A percentile compares a stretch with the other conserved stretches of the same genome.
These are phyloP conservation scores for Strigamia maritima DNA, from an alignment of 2,888 invertebrate species.

Conservation along the genomic window DNA sequence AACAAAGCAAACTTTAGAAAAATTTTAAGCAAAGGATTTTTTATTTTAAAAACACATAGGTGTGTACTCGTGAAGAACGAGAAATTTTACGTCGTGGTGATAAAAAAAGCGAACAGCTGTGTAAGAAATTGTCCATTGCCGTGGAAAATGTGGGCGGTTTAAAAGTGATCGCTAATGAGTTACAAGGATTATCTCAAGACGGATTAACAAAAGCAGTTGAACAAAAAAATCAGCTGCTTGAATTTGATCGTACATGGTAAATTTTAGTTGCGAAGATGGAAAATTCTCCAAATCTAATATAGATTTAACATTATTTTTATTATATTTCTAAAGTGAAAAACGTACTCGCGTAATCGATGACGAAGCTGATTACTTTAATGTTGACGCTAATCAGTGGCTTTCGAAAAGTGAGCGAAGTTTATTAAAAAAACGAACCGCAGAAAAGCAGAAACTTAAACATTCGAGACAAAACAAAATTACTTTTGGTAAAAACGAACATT, in stretches of 20 bases:
- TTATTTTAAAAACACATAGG: conserved; percentile 54
- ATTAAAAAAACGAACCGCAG: conserved; percentile 65
- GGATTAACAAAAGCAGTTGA: conserved; percentile 70
- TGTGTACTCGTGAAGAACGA: conserved; percentile 70
- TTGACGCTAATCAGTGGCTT: conserved; percentile 77
- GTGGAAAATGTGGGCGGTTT: conserved; percentile 20
- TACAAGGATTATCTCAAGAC: conserved; percentile 43
- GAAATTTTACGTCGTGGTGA: conserved; percentile 64
- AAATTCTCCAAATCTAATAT: not conserved
- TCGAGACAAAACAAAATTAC: conserved; percentile 68
- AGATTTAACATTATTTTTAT: conserved; percentile 38
- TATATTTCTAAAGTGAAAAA: conserved; percentile 59
- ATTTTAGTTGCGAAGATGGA: not conserved
- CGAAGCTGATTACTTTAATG: conserved; percentile 83
- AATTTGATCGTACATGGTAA: conserved; percentile 77
- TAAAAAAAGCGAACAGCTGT: conserved; percentile 65
- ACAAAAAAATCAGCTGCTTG: conserved; percentile 74
- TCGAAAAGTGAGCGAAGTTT: conserved; percentile 66
- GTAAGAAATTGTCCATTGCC: conserved; percentile 59
- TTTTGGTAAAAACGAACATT: conserved; percentile 44
- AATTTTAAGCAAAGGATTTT: conserved; percentile 34
- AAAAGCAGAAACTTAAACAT: conserved; percentile 65
- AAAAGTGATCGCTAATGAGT: conserved; percentile 35
- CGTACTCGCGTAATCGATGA: conserved; percentile 82
- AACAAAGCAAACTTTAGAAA: conserved; percentile 36